Base-by-base conservation (phyloP, 2,888 invertebrate genomes). In the Meliscaeva auricollis region DNA sequence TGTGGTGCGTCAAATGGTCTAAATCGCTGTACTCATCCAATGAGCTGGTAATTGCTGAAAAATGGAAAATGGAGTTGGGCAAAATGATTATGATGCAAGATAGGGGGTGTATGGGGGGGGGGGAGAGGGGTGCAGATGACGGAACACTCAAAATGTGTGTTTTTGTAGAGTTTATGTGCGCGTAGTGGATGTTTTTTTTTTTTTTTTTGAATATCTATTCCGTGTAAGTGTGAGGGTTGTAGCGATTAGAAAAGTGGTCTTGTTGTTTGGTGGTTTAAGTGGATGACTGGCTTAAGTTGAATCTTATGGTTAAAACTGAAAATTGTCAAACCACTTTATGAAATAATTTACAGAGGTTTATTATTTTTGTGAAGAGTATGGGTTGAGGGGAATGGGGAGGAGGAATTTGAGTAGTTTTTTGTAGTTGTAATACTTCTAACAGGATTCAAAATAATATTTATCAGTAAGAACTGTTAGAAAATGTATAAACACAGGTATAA, bases 21-120 rank as follows among this genome's bases (percentile, higher is more conserved):
- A 81, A 85, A 85, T 81, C 81, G 85, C 56, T 77, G 76, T 80
- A 81, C 76, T 85, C 85, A 73, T 81, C 85, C 85, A 85, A 85
- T 85, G 85, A 81, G 81, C 81, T 85, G 85, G 81, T 85, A 81
- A 81, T 81, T 81, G 80, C 64, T 81, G 81, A 75, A 85, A 76
- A 62, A 52, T 75, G 52, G 68, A 64, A 48, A 64, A 64, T 66
- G 50, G 66, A 50, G 66, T 50, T 68, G 38, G 73, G 54, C 52
- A 46, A 32, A 30, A 56, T 73, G 75, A 68, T 81, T 56, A 8
- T 6, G 17, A 46, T 20, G 13, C 13, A 35, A n/a, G n/a, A n/a
- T n/a, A n/a, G n/a, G n/a, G n/a, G n/a, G 35, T 8, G 35, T 13
- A 20, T 58, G 35, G 8, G 9, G 17, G 32, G 2, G 35, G 11